Percentiles rank a stretch among this genome's conserved stretches.
phyloP scores from a whole-genome alignment of 2,888 invertebrate species.

The Agelastica alni region DNA sequence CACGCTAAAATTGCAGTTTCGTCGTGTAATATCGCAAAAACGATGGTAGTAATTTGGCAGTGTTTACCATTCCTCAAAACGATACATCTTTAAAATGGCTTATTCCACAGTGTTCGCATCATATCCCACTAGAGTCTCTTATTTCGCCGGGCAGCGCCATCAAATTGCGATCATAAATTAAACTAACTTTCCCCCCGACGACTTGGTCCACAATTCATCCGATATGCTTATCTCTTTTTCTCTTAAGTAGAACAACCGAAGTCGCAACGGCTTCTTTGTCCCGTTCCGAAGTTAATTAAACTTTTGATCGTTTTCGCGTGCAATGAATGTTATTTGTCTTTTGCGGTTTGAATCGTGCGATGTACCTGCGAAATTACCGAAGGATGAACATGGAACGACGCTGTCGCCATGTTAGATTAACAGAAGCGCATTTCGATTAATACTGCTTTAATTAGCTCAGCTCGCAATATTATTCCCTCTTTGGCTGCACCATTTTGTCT shows the following conservation, averaged over 20 bases:
- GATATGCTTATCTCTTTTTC: constrained; percentile 51
- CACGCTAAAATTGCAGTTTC: too few species aligned
- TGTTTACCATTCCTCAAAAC: constrained; percentile 51
- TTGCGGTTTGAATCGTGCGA: constrained; percentile 38
- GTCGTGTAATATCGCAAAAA: constrained; percentile 6
- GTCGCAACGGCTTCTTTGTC: constrained; percentile 40
- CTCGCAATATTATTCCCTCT: too few species aligned
- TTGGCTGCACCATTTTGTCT: too few species aligned
- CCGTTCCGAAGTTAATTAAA: constrained; percentile 51
- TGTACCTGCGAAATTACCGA: constrained; percentile 27
- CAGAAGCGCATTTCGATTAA: constrained; percentile 9
- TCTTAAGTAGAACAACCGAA: constrained; percentile 33
- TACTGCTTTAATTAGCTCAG: too few species aligned
- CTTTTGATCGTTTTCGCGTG: constrained; percentile 52
- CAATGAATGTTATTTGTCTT: constrained; percentile 48
- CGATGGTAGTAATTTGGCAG: constrained; percentile 47
- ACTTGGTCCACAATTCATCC: constrained; percentile 54
- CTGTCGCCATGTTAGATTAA: constrained; percentile 16
- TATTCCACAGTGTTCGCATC: constrained; percentile 47
- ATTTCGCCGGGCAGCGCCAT: constrained; percentile 52
- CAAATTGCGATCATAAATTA: constrained; percentile 56
- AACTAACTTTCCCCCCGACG: constrained; percentile 54
- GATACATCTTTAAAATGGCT: constrained; percentile 53
- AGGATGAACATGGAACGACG: constrained; percentile 3
- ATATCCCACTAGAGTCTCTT: constrained; percentile 51